Evolutionary conservation across 2,797 vertebrate species (phyloP).

Genomic region (Natrix natrix): DNA sequence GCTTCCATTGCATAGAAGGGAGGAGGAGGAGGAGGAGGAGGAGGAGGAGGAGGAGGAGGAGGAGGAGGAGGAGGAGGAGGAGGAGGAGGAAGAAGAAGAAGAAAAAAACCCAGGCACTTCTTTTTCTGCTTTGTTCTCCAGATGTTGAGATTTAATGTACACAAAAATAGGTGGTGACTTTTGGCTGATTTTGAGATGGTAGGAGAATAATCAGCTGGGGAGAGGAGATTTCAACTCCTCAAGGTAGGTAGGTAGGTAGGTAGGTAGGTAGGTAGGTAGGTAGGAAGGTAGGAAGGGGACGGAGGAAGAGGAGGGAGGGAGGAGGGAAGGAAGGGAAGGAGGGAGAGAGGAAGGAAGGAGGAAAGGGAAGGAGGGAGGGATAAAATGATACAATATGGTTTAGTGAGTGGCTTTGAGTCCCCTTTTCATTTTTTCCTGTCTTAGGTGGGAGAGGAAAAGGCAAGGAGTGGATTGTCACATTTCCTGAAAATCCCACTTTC

Average conservation of each 20-base stretch:
- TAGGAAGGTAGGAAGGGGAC: no score
- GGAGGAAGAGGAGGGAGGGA: no score
- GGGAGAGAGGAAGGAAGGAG: not conserved
- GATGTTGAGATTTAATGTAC: not conserved
- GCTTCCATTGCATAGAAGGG: not conserved
- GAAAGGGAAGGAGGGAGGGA: no score
- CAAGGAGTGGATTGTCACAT: conserved; percentile 92
- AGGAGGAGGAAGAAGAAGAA: accelerated
- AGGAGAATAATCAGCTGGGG: not conserved
- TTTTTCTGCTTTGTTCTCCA: not conserved
- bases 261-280: not conserved
- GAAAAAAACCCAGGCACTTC: no score
- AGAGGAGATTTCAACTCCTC: no score
- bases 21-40: not conserved
- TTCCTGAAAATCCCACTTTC: conserved; percentile 90
- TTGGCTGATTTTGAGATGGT: not conserved
- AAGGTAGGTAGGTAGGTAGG: accelerated
- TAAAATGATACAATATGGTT: not conserved
- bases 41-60: accelerated
- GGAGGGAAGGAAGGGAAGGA: no score
- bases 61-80: accelerated
- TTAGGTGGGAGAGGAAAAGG: conserved; percentile 90
- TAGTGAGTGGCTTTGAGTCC: not conserved
- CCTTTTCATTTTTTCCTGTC: not conserved
- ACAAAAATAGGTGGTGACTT: not conserved